Evolutionary conservation across 2,113 vertebrate genomes (phyloP).

Genomic region (Xyliphius kryptos): DNA sequence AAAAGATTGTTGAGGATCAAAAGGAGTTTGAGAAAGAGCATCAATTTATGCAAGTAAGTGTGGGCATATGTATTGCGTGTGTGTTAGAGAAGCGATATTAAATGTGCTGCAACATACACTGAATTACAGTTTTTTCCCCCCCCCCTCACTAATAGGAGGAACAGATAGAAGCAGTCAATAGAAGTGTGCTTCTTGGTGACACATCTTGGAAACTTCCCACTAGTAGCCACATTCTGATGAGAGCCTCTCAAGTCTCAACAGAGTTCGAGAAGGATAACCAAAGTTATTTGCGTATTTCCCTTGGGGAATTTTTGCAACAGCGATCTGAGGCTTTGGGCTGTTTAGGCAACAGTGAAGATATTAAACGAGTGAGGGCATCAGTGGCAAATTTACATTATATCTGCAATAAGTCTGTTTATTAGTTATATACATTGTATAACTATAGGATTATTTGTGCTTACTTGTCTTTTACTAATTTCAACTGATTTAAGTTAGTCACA

Average conservation of each 20-base stretch:
- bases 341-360: constrained; percentile 63
- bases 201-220: constrained; percentile 73
- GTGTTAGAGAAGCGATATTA: too few species aligned
- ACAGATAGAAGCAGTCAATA: constrained; percentile 61
- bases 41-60: constrained; percentile 83
- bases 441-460: too few species aligned
- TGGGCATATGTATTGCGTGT: not conserved
- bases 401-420: too few species aligned
- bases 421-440: too few species aligned
- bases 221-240: constrained; percentile 63
- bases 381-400: too few species aligned
- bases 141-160: constrained; percentile 62
- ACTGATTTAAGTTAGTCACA: too few species aligned
- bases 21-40: constrained; percentile 87
- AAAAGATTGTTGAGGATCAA: constrained; percentile 81
- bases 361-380: constrained; percentile 79
- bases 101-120: not conserved
- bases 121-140: not conserved
- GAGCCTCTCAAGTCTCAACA: constrained; percentile 64
- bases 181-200: constrained; percentile 57
- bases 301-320: constrained; percentile 88
- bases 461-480: too few species aligned
- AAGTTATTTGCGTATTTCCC: constrained; percentile 81
- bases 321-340: constrained; percentile 92
- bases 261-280: constrained; percentile 67